Evolutionary conservation across 2,113 vertebrate species (phyloP), one percentile per base, ranked within the genome.

Genomic region (Hypomesus transpacificus): DNA sequence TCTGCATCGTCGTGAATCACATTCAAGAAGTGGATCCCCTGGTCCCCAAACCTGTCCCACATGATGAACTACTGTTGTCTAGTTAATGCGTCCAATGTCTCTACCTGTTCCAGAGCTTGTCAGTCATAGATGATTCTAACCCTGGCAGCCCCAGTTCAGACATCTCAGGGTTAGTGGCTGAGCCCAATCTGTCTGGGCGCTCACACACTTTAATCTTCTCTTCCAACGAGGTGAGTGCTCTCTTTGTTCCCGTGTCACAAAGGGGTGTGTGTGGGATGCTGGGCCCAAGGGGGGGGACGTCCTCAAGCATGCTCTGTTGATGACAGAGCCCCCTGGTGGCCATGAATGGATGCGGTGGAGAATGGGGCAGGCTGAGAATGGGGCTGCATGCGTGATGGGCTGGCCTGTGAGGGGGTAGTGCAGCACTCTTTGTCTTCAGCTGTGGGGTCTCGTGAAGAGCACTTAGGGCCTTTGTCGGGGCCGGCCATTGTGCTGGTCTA

Each of bases 191-290:
- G 86, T 94, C 95, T 92, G 94, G 95, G 91, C 94, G 94, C 89
- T 94, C 95, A 80, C 95, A 95, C 90, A 96, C 94, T 92, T 93
- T 95, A 94, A 92, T 92, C 94, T 96, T 96, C 94, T 95, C 95
- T 91, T 96, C 95, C 89, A 93, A 92, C 82, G 95, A 96, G 95
- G 95, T 96, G 95, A 96, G 95, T 93, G 84, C 74, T 89, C 78
- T 82, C 78, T 82, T 84, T 87, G 86, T 86, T 78, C 82, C 75
- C 5, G 80, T n/a, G 78, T 82, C 76, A 87, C 87, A 83, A 82
- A 87, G 85, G 86, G 24, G 22, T 83, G 39, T n/a, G 73, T 76
- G 88, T 73, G 82, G 80, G 85, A 75, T 52, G 64, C 14, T 26
- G 50, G 46, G 68, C 73, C 80, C 71, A 71, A 65, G 79, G 82